Percentiles rank a stretch among this genome's conserved stretches.
Conservation (phyloP, 2,888 invertebrate genomes). For the Cyclophora punctaria region DNA sequence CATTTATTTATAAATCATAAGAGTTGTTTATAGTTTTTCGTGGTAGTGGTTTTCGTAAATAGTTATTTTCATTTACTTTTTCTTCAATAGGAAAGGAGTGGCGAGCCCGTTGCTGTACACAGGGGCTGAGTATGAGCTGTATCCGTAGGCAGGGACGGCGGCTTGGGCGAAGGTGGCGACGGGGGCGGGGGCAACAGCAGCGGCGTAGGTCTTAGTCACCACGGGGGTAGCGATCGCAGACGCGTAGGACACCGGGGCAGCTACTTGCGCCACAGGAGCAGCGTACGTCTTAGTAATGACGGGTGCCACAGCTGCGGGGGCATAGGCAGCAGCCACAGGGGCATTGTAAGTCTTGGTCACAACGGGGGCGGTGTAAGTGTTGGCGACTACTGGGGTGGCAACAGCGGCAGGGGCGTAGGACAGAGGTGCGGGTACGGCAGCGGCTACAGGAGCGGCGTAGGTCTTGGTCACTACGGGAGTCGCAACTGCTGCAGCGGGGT, state of each 20-base stretch:
- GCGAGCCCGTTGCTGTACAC: constrained; percentile 4
- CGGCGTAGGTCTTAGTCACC: constrained; percentile 3
- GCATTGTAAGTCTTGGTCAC: constrained; percentile 1
- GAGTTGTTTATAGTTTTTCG: too few relatives aligned
- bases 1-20: too few relatives aligned
- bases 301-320: constrained; percentile 2
- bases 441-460: not conserved
- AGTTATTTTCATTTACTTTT: constrained; percentile 1
- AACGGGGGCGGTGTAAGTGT: constrained; percentile 2
- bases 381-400: constrained; percentile 1
- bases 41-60: not conserved
- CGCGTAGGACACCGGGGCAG: not conserved
- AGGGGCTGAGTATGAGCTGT: constrained; percentile 8
- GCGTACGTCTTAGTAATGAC: constrained; percentile 3
- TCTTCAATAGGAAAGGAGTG: constrained; percentile 7
- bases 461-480: not conserved
- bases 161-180: constrained; percentile 2
- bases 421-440: constrained; percentile 5
- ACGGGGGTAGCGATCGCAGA: not conserved
- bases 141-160: constrained; percentile 4
- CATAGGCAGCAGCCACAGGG: constrained; percentile 2
- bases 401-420: constrained; percentile 9
- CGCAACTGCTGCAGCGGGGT: not conserved
- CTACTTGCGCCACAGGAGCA: not conserved
- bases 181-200: constrained; percentile 3